A percentile compares a stretch with the other conserved stretches of the same genome.
Conservation (phyloP, 2,888 invertebrate genomes). For the Diogma glabrata region DNA sequence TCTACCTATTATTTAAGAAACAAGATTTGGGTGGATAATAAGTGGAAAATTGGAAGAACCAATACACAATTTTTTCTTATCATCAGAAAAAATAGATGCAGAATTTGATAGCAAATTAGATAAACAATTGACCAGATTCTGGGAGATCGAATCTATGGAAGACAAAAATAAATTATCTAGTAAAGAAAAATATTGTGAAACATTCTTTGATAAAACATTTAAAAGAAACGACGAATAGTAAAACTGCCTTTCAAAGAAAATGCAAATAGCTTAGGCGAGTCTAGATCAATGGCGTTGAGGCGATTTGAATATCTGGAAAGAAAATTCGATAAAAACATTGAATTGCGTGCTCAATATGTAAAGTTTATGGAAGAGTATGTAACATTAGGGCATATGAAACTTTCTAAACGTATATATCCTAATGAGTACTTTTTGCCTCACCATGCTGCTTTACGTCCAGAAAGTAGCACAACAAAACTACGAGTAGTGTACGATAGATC, state of each 20-base stretch:
- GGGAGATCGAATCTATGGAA: neutral
- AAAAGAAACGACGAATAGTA: neutral
- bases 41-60: too few species aligned
- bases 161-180: neutral
- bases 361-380: constrained; percentile 10
- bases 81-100: too few species aligned
- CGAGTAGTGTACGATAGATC: constrained; percentile 13
- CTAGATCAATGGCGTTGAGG: neutral
- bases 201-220: neutral
- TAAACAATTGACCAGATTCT: neutral
- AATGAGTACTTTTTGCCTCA: constrained; percentile 18
- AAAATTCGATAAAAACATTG: neutral
- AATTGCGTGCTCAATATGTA: constrained; percentile 4
- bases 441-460: constrained; percentile 16
- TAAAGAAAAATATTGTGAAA: neutral
- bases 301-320: neutral
- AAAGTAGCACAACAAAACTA: constrained; percentile 11
- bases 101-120: too few species aligned
- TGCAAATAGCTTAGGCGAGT: neutral
- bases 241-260: constrained; percentile 6
- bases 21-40: too few species aligned
- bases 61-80: too few species aligned
- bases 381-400: constrained; percentile 8
- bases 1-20: too few species aligned
- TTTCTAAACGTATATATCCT: neutral